phyloP scores from a whole-genome alignment of 1,140 invertebrate species.

The Zelostemma sp. region DNA sequence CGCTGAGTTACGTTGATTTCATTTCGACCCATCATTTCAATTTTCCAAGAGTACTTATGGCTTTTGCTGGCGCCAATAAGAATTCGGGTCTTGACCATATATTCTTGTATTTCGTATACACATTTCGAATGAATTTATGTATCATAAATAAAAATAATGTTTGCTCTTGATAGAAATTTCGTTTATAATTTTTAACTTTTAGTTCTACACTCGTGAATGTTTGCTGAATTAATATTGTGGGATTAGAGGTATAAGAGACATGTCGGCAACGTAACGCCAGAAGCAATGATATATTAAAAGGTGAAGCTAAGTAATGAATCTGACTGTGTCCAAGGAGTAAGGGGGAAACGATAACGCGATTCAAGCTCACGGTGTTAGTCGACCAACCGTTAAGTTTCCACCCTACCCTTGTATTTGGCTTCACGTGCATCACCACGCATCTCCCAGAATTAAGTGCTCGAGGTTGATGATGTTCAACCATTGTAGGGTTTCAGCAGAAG shows the following conservation, averaged over 20 bases:
- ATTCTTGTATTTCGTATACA: too few species aligned
- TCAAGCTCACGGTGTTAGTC: slow-evolving; percentile 31
- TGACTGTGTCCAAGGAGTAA: slow-evolving; percentile 8
- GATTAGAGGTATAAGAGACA: neutral
- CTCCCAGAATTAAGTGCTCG: slow-evolving; percentile 49
- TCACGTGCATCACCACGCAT: slow-evolving; percentile 42
- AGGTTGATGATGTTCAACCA: slow-evolving; percentile 49
- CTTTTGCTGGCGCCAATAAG: too few species aligned
- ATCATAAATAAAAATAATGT: too few species aligned
- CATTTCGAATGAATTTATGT: too few species aligned
- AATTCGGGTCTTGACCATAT: too few species aligned
- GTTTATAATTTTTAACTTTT: too few species aligned
- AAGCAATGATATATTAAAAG: neutral
- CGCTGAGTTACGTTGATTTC: too few species aligned
- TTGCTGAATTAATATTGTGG: neutral
- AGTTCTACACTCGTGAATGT: too few species aligned
- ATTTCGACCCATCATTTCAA: too few species aligned
- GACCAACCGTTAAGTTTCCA: slow-evolving; percentile 40
- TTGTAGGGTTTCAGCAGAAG: slow-evolving; percentile 56
- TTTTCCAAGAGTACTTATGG: too few species aligned
- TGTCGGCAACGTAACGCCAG: neutral
- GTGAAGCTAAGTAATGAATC: neutral
- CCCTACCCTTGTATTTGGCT: slow-evolving; percentile 51
- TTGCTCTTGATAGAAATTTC: too few species aligned
- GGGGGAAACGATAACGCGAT: slow-evolving; percentile 14